Evolutionary conservation across 2,113 vertebrate species (phyloP).

Genomic region (Hirundichthys speculiger): DNA sequence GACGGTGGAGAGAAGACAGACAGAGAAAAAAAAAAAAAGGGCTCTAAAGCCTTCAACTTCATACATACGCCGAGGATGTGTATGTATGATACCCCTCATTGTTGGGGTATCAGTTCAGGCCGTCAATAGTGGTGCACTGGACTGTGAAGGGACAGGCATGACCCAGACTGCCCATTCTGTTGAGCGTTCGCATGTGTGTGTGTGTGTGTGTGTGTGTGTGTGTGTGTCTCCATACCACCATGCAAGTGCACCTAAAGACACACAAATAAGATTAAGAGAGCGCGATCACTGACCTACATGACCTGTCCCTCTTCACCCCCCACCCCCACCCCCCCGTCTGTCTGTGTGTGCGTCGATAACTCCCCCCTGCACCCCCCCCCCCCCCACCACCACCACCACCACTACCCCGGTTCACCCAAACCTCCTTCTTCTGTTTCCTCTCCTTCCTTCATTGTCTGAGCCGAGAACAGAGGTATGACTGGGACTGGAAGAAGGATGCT

Average conservation of each 20-base stretch:
- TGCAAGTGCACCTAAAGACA: constrained; percentile 34
- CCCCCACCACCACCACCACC: constrained; percentile 44
- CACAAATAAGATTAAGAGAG: constrained; percentile 54
- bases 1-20: not conserved
- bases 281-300: constrained; percentile 69
- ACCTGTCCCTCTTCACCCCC: constrained; percentile 53
- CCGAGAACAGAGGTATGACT: constrained; percentile 65
- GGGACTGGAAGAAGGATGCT: constrained; percentile 58
- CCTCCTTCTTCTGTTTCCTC: constrained; percentile 69
- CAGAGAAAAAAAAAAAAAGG: constrained; percentile 18
- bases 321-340: constrained; percentile 52
- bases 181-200: not conserved
- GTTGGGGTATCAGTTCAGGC: constrained; percentile 82
- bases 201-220: constrained; percentile 1
- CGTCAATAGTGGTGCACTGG: constrained; percentile 80
- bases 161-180: constrained; percentile 71
- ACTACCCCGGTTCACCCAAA: constrained; percentile 51
- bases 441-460: constrained; percentile 74
- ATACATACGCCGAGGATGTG: constrained; percentile 9
- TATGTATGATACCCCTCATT: constrained; percentile 55
- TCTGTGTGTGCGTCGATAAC: constrained; percentile 48
- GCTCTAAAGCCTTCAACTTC: constrained; percentile 9
- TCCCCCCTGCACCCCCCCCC: constrained; percentile 37
- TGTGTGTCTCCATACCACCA: constrained; percentile 22
- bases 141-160: constrained; percentile 81